phyloP scores from a whole-genome alignment of 2,797 vertebrate species.

The Sebastes taczanowskii region DNA sequence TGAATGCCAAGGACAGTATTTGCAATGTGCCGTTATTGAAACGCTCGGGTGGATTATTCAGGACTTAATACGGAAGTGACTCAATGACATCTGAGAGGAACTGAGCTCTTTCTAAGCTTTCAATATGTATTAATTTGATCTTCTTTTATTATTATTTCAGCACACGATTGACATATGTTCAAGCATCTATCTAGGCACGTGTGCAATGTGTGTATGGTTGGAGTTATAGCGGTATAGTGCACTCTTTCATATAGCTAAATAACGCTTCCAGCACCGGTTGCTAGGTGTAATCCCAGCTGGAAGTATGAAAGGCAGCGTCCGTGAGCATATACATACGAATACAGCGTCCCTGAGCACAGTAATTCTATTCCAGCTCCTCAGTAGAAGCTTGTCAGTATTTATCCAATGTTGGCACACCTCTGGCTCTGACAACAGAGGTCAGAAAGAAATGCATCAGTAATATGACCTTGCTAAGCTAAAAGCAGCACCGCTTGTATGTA shows the following conservation, averaged over 20 bases:
- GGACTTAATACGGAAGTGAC: conserved; percentile 24
- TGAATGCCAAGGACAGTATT: conserved; percentile 81
- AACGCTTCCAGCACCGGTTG: background rate
- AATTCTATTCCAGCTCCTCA: background rate
- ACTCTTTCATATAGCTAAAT: background rate
- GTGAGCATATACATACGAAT: background rate
- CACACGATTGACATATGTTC: background rate
- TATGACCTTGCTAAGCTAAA: background rate
- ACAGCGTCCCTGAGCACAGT: background rate
- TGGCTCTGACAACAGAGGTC: conserved; percentile 9
- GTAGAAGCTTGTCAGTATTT: background rate
- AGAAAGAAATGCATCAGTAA: background rate
- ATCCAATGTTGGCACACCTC: background rate
- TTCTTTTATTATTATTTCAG: background rate
- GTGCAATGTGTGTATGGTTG: background rate
- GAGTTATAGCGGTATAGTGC: background rate
- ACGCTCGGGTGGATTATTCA: conserved; percentile 42
- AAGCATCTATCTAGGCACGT: background rate
- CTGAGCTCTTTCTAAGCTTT: background rate
- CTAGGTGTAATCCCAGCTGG: background rate
- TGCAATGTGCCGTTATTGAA: conserved; percentile 46
- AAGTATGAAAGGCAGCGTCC: background rate
- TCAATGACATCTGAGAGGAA: conserved; percentile 19
- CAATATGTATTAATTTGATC: background rate
- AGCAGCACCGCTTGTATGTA: background rate